Percentiles rank a stretch among this genome's conserved stretches.
Evolutionary conservation across 2,113 vertebrate genomes (phyloP).

Genomic region (Hipposideros armiger): DNA sequence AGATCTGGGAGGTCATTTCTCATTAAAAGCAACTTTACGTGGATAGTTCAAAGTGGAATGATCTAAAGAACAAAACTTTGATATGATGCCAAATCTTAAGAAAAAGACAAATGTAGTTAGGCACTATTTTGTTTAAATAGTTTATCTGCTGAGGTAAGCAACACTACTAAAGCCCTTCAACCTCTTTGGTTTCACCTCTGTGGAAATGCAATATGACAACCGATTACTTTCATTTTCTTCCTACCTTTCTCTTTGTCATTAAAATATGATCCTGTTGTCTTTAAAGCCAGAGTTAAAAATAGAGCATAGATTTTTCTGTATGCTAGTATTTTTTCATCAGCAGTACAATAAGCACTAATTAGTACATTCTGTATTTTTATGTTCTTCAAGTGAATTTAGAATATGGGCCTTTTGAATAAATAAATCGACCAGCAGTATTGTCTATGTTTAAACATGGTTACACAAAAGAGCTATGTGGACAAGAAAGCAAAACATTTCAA

Average conservation of each 20-base stretch:
- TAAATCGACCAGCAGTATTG: neutral
- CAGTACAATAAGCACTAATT: neutral
- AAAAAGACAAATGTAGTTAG: neutral
- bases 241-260: neutral
- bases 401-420: neutral
- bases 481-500: neutral
- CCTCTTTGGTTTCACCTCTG: neutral
- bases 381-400: neutral
- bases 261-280: neutral
- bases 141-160: neutral
- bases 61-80: neutral
- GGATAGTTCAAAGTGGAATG: neutral
- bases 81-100: neutral
- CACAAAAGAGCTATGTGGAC: neutral
- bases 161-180: neutral
- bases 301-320: neutral
- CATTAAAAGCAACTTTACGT: slow-evolving; percentile 10
- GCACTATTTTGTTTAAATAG: neutral
- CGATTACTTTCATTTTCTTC: neutral
- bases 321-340: neutral
- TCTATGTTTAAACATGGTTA: neutral
- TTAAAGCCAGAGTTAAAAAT: neutral
- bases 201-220: neutral
- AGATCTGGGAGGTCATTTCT: neutral
- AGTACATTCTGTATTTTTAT: neutral